Percentiles rank a stretch among this genome's conserved stretches.
Conservation (phyloP, 30 jellyfish, hydroid and myxozoan genomes). For the Pelagia noctiluca region DNA sequence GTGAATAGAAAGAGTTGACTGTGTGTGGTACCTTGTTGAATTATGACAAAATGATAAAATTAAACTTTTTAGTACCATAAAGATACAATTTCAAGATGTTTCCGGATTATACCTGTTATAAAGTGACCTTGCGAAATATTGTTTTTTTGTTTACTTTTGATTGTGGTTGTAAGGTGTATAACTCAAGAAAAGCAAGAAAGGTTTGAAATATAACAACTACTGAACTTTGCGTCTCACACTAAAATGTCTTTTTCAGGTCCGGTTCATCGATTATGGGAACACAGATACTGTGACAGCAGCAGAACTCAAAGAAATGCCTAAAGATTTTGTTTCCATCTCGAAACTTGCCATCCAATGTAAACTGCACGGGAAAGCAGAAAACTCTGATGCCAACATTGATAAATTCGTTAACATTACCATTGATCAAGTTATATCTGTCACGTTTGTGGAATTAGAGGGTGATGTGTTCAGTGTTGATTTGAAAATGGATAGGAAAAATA, state of each 20-base stretch:
- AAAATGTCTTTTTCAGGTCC: not conserved
- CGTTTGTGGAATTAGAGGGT: conserved; percentile 14
- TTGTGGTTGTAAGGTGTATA: too few relatives aligned
- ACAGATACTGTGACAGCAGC: conserved; percentile 38
- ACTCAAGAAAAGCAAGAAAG: too few relatives aligned
- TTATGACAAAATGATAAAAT: too few relatives aligned
- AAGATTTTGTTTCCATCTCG: conserved; percentile 10
- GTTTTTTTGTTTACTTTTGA: too few relatives aligned
- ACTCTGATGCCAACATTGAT: conserved; percentile 40
- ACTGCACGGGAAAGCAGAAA: conserved; percentile 21
- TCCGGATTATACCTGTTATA: too few relatives aligned
- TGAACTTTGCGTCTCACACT: too few relatives aligned
- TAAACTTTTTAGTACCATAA: too few relatives aligned
- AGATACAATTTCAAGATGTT: too few relatives aligned
- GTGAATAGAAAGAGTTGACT: too few relatives aligned
- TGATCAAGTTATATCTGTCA: conserved; percentile 30
- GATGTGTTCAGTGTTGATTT: conserved; percentile 7
- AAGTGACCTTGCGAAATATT: too few relatives aligned
- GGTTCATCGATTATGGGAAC: conserved; percentile 57
- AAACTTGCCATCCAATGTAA: conserved; percentile 47
- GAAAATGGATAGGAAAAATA: not conserved
- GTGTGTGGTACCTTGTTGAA: too few relatives aligned
- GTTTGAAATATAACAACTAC: too few relatives aligned
- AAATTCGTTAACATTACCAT: conserved; percentile 24
- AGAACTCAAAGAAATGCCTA: conserved; percentile 29